phyloP scores from a whole-genome alignment of 2,888 invertebrate genomes.

The Pollenia labialis region DNA sequence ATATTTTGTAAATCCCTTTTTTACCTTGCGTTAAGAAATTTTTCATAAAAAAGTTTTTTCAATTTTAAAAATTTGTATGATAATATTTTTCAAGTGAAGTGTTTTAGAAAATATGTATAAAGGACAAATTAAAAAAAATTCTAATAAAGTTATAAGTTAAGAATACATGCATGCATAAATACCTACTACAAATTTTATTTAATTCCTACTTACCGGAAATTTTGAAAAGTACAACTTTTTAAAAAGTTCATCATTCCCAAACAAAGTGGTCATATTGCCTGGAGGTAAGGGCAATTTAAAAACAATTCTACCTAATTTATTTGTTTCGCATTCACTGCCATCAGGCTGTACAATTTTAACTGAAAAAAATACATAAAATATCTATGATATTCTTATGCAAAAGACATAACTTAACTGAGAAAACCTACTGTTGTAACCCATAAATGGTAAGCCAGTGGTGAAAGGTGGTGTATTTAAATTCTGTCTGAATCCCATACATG shows the following conservation, averaged over 20 bases:
- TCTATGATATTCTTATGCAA: background rate
- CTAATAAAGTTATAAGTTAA: too few species aligned
- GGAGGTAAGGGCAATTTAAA: conserved; percentile 95
- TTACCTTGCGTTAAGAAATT: too few species aligned
- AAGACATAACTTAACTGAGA: background rate
- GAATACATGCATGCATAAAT: too few species aligned
- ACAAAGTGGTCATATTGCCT: conserved; percentile 93
- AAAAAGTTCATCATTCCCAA: conserved; percentile 91
- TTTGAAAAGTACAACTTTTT: conserved; percentile 92
- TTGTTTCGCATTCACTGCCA: conserved; percentile 88
- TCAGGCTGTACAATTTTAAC: conserved; percentile 89
- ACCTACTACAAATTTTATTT: too few species aligned
- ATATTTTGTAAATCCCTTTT: too few species aligned
- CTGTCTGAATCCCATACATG: conserved; percentile 91
- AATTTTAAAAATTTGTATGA: too few species aligned
- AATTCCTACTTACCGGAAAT: conserved; percentile 88
- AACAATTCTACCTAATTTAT: conserved; percentile 93
- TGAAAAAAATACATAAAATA: conserved; percentile 78
- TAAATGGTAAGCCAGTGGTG: conserved; percentile 93
- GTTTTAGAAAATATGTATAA: too few species aligned
- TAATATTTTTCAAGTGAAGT: too few species aligned
- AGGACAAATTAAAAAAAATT: too few species aligned
- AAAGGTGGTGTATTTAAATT: conserved; percentile 89
- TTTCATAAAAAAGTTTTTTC: too few species aligned
- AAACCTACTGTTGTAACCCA: conserved; percentile 92